Percentiles rank a stretch among this genome's conserved stretches.
Evolutionary conservation across 2,888 invertebrate species (phyloP).

Genomic region (Netelia virgata): DNA sequence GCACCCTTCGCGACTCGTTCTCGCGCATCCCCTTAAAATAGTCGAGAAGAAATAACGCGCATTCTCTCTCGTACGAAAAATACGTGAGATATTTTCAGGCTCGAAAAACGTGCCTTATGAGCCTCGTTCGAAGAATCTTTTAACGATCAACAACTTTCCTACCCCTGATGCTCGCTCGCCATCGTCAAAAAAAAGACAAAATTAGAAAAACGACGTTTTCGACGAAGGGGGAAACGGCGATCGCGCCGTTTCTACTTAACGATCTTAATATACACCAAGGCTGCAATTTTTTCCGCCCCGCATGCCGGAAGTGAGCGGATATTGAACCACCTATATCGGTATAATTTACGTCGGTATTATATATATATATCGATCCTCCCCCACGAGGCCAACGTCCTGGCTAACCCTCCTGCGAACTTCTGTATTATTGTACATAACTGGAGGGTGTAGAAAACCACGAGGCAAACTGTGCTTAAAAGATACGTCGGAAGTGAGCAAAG

Average conservation of each 20-base stretch:
- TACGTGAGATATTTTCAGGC: neutral
- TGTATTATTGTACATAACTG: neutral
- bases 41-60: neutral
- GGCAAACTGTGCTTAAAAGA: conserved; percentile 52
- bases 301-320: conserved; percentile 26
- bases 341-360: too few species aligned
- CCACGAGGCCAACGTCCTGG: conserved; percentile 45
- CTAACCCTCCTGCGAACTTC: conserved; percentile 37
- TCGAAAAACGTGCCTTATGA: conserved; percentile 55
- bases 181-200: neutral
- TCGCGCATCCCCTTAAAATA: neutral
- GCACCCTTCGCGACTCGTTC: neutral
- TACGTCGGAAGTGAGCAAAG: conserved; percentile 52
- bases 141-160: conserved; percentile 35
- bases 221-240: conserved; percentile 1
- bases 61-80: neutral
- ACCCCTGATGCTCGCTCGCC: neutral
- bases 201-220: neutral
- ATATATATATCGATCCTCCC: neutral
- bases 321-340: conserved; percentile 13
- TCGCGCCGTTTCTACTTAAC: conserved; percentile 48
- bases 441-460: conserved; percentile 10
- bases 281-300: neutral
- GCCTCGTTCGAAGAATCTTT: conserved; percentile 52
- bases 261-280: conserved; percentile 31